These are phyloP conservation scores for Argynnis bischoffii DNA, from an alignment of 2,888 invertebrate genomes.

Conservation along the genomic window DNA sequence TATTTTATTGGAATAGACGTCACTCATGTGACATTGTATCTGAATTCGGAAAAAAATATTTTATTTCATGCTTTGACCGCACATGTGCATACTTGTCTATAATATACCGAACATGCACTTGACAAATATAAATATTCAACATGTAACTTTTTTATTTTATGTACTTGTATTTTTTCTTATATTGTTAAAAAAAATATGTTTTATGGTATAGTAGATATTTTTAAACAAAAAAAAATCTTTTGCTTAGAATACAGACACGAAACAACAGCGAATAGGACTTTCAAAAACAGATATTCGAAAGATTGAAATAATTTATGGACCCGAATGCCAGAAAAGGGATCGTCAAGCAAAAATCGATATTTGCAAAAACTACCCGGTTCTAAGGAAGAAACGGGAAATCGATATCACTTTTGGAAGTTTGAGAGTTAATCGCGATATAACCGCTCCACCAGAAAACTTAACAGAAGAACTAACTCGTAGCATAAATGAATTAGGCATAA, in stretches of 20 bases:
- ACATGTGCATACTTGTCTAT: too few species aligned
- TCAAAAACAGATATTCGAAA: conserved; percentile 58
- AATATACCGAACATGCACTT: too few species aligned
- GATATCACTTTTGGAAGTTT: conserved; percentile 47
- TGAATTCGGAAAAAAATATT: too few species aligned
- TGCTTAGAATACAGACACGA: conserved; percentile 49
- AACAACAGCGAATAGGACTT: conserved; percentile 54
- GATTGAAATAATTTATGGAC: conserved; percentile 63
- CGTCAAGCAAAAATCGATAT: conserved; percentile 63
- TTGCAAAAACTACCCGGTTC: conserved; percentile 64
- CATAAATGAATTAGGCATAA: conserved; percentile 53
- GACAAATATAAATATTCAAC: too few species aligned
- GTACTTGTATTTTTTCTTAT: too few species aligned
- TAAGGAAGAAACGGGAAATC: conserved; percentile 50
- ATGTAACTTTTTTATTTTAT: not conserved
- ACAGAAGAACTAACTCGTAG: conserved; percentile 29
- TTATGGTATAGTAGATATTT: too few species aligned
- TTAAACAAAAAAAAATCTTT: not conserved
- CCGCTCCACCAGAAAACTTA: conserved; percentile 51
- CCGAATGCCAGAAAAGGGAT: conserved; percentile 61
- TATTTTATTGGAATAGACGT: too few species aligned
- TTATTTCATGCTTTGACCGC: too few species aligned
- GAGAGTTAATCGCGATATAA: conserved; percentile 66
- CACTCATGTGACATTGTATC: too few species aligned
- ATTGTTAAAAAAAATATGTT: too few species aligned